Percentiles rank a stretch among this genome's conserved stretches.
phyloP scores from a whole-genome alignment of 2,888 invertebrate species.

The Leptopterna dolabrata region DNA sequence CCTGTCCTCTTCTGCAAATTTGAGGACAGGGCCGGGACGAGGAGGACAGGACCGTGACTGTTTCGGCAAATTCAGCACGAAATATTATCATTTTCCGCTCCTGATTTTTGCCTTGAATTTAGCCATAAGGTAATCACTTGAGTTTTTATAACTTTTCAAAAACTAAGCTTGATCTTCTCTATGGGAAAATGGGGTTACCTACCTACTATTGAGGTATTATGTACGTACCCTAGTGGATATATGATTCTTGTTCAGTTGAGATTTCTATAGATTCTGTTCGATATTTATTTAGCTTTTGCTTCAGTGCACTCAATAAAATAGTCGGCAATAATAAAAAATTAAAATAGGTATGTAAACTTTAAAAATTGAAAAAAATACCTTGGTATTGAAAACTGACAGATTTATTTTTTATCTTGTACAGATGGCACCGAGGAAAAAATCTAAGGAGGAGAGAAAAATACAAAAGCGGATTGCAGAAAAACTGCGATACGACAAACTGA shows the following conservation, averaged over 20 bases:
- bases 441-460: neutral
- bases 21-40: neutral
- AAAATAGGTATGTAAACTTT: neutral
- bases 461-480: neutral
- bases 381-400: no score
- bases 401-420: no score
- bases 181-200: neutral
- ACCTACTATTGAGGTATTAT: no score
- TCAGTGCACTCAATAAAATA: neutral
- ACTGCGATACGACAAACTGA: neutral
- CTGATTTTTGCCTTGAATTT: neutral
- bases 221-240: no score
- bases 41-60: neutral
- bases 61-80: neutral
- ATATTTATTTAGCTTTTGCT: neutral
- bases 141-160: neutral
- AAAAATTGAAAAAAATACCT: no score
- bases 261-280: neutral
- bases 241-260: neutral
- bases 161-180: neutral
- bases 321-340: neutral
- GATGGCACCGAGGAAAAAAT: no score
- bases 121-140: neutral
- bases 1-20: conserved; percentile 2
- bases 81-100: neutral